Base-by-base conservation (phyloP, 2,888 invertebrate species). In the Yponomeuta evonymella region DNA sequence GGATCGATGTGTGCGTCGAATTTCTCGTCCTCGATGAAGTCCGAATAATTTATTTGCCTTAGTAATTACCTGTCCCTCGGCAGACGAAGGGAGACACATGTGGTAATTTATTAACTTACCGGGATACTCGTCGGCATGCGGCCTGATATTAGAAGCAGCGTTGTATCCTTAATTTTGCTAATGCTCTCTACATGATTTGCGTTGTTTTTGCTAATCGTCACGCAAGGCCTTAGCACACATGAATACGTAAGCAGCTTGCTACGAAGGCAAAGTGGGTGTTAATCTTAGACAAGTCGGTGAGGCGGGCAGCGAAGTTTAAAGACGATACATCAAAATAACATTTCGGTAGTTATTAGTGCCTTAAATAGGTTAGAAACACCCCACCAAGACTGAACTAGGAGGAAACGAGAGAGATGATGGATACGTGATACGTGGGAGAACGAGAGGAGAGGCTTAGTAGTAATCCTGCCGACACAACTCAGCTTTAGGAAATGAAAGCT, bases 401-500 rank as follows among this genome's bases (percentile, higher is more conserved):
- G 51, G 51, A 15, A 58, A 15, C 15, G 51, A 58, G 51, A 58
- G 51, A 58, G 51, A 43, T 8, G 15, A 58, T 58, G 12, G 51
- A 15, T 58, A 15, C 2, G 5, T 12, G 15, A 12, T 15, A 58
- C 51, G 51, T 15, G 51, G 3, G 51, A 5, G 51, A 58, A 58
- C 1, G 65, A 65, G 30, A 77, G 72, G 80, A 71, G 74, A 73
- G 73, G 71, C 71, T 72, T 72, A 73, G 75, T 76, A 74, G 74
- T 82, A 85, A 84, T 83, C 82, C 84, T 75, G 73, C 79, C 76
- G 72, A 79, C 77, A 79, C 51, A 58, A 58, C 51, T 81, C 78
- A 75, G 76, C 81, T 30, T 84, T 83, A 84, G 83, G 83, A 83
- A 85, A 86, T 85, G 84, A 83, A 85, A 84, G 81, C 81, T 79